These are phyloP conservation scores for Melieria omissa DNA, from an alignment of 2,888 invertebrate species.

Conservation along the genomic window DNA sequence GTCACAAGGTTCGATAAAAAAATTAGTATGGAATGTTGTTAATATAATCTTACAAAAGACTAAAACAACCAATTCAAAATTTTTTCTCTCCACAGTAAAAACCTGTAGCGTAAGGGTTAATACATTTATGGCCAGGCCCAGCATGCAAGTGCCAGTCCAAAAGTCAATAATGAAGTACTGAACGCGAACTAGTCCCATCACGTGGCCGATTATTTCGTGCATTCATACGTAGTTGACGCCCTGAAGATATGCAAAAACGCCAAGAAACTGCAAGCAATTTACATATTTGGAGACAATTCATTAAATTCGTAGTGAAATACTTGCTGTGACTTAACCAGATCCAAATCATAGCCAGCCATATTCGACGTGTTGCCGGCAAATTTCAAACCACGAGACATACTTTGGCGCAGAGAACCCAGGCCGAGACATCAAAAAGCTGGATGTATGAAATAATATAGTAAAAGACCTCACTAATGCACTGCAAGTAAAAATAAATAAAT, in stretches of 20 bases:
- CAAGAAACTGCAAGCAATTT: constrained; percentile 48
- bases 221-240: constrained; percentile 54
- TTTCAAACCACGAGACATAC: constrained; percentile 54
- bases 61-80: too few species aligned
- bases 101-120: constrained; percentile 48
- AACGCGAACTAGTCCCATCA: constrained; percentile 51
- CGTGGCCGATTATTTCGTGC: constrained; percentile 57
- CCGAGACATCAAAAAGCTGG: constrained; percentile 52
- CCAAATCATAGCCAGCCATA: constrained; percentile 51
- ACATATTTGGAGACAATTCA: neutral
- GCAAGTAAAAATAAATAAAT: constrained; percentile 22
- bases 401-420: constrained; percentile 50
- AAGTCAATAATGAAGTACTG: constrained; percentile 58
- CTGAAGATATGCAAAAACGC: constrained; percentile 53
- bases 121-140: constrained; percentile 53
- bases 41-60: too few species aligned
- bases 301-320: constrained; percentile 9
- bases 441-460: constrained; percentile 53
- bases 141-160: constrained; percentile 58
- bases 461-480: constrained; percentile 59
- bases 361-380: constrained; percentile 49
- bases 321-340: constrained; percentile 54
- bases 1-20: too few species aligned
- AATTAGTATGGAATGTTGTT: too few species aligned
- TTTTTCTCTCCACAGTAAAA: too few species aligned